Evolutionary conservation across 2,888 invertebrate species (phyloP).

Genomic region (Spisula solida): DNA sequence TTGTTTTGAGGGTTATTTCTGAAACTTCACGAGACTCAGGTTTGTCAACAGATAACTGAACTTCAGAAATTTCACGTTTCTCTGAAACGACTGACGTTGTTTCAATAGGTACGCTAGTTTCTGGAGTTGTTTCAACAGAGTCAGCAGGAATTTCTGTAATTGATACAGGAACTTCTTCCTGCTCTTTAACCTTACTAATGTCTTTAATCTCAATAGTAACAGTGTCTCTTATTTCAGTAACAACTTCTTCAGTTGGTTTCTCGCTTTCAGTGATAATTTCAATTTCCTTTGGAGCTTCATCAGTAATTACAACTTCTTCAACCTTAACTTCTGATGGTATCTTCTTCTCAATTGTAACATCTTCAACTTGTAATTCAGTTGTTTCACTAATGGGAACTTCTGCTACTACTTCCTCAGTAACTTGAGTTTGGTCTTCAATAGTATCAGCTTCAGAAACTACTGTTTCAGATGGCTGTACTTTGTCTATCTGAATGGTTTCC

Average conservation of each 20-base stretch:
- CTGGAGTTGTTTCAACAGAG: conserved; percentile 25
- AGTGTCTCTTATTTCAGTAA: conserved; percentile 55
- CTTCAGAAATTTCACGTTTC: conserved; percentile 23
- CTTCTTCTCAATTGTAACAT: conserved; percentile 28
- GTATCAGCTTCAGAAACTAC: conserved; percentile 34
- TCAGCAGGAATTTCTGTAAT: background rate
- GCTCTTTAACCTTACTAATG: background rate
- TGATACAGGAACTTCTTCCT: background rate
- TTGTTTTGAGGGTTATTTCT: conserved; percentile 18
- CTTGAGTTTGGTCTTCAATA: conserved; percentile 49
- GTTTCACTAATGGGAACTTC: conserved; percentile 67
- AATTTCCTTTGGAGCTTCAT: conserved; percentile 56
- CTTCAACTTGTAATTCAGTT: conserved; percentile 63
- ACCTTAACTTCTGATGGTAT: conserved; percentile 45
- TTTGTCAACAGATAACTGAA: conserved; percentile 15
- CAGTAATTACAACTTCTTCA: conserved; percentile 66
- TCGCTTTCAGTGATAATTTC: conserved; percentile 52
- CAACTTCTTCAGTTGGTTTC: conserved; percentile 57
- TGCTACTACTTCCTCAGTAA: conserved; percentile 58
- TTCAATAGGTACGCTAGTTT: conserved; percentile 29
- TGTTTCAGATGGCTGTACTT: conserved; percentile 62
- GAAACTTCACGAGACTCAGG: conserved; percentile 26
- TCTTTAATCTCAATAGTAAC: conserved; percentile 31
- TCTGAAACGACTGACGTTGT: background rate
- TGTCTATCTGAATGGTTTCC: conserved; percentile 66